Conservation (phyloP, 2,888 invertebrate genomes). For the Melitaea athalia region DNA sequence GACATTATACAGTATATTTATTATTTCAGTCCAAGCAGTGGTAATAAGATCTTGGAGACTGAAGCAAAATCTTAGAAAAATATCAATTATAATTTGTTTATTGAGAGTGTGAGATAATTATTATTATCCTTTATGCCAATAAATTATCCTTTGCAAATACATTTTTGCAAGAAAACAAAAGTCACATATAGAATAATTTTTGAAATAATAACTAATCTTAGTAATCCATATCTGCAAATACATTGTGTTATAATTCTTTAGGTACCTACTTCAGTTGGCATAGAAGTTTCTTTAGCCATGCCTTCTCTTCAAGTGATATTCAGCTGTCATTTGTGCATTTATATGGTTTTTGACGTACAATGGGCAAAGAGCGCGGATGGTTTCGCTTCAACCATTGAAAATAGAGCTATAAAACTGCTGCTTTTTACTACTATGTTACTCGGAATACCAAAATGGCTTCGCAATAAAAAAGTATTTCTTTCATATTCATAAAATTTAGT, state of each 20-base stretch:
- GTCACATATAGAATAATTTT: no score
- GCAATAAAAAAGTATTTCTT: slow-evolving; percentile 26
- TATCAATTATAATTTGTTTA: no score
- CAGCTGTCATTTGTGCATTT: slow-evolving; percentile 3
- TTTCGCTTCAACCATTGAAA: slow-evolving; percentile 19
- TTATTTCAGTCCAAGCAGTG: no score
- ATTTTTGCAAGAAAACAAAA: no score
- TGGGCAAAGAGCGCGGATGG: slow-evolving; percentile 13
- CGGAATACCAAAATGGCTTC: slow-evolving; percentile 23
- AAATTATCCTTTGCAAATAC: no score
- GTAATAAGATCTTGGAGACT: no score
- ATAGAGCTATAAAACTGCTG: slow-evolving; percentile 21
- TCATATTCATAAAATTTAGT: slow-evolving; percentile 30
- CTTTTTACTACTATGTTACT: slow-evolving; percentile 4
- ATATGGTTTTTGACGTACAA: slow-evolving; percentile 9
- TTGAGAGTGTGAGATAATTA: no score
- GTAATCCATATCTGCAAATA: no score
- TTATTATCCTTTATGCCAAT: no score
- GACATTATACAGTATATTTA: no score
- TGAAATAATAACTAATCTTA: no score
- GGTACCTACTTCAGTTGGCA: not conserved
- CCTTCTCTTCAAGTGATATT: not conserved
- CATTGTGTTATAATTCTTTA: not conserved
- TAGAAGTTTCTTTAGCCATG: not conserved
- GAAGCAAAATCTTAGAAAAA: no score